Evolutionary conservation across 2,113 vertebrate genomes (phyloP).

Genomic region (Pteronura brasiliensis): DNA sequence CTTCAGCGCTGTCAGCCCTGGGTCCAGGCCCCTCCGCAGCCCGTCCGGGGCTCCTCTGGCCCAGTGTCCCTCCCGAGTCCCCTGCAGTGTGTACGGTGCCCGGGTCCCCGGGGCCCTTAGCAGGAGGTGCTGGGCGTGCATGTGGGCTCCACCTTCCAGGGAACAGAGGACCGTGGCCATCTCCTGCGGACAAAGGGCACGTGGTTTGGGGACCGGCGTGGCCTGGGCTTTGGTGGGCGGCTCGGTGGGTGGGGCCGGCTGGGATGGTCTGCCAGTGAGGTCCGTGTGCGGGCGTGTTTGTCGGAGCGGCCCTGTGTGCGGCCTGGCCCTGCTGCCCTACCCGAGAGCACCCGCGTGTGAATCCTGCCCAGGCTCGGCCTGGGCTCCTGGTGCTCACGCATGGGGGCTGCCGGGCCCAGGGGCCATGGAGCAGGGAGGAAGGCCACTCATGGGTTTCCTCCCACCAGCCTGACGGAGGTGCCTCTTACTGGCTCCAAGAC

Average conservation of each 20-base stretch:
- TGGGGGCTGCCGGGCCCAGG: neutral
- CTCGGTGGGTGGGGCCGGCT: neutral
- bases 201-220: neutral
- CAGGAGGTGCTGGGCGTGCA: neutral
- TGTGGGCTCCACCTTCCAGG: neutral
- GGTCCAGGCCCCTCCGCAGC: neutral
- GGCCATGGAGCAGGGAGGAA: neutral
- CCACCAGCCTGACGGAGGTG: neutral
- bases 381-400: neutral
- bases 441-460: neutral
- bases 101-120: neutral
- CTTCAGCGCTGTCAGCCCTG: neutral
- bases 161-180: neutral
- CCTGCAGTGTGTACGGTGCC: rapidly evolving
- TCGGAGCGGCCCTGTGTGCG: neutral
- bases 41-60: neutral
- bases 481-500: neutral
- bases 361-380: neutral
- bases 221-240: neutral
- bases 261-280: neutral
- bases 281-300: rapidly evolving
- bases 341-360: rapidly evolving
- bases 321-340: neutral
- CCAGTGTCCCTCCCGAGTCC: neutral
- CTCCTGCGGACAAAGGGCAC: neutral